Conservation (phyloP, 2,797 vertebrate species). For the Protosalanx chinensis region DNA sequence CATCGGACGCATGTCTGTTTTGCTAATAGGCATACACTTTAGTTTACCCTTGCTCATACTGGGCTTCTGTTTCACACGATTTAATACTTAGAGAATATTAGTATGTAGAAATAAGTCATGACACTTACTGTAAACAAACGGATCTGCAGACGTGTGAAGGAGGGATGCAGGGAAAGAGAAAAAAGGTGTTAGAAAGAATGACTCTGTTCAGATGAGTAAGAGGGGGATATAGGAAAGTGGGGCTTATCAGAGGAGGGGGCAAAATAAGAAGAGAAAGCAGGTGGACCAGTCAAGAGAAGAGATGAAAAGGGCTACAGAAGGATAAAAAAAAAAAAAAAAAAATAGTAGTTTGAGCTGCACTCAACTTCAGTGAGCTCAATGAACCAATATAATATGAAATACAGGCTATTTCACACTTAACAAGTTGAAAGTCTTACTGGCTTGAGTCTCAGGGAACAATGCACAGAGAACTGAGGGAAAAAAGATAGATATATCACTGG, state of each 20-base stretch:
- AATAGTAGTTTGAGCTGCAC: too few relatives aligned
- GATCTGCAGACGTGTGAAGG: not conserved
- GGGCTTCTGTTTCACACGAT: too few relatives aligned
- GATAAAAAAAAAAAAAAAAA: too few relatives aligned
- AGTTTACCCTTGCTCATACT: not conserved
- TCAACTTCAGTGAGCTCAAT: too few relatives aligned
- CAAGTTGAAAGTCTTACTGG: conserved; percentile 44
- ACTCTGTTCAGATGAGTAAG: not conserved
- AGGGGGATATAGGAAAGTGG: not conserved
- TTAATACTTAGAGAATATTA: not conserved
- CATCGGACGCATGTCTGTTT: not conserved
- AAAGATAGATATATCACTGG: not conserved
- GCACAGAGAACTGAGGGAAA: conserved; percentile 40
- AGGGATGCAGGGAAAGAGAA: not conserved
- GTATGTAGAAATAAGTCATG: not conserved
- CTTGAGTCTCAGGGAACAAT: conserved; percentile 48
- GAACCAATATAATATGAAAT: not conserved
- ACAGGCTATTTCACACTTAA: not conserved
- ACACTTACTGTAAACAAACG: conserved; percentile 15
- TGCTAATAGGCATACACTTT: not conserved
- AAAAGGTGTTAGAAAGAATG: not conserved
- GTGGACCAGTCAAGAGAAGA: not conserved
- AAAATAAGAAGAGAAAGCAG: not conserved
- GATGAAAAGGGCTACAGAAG: not conserved
- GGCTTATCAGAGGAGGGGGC: not conserved